Base-by-base conservation (phyloP, 1,140 invertebrate species). In the Achroia grisella region DNA sequence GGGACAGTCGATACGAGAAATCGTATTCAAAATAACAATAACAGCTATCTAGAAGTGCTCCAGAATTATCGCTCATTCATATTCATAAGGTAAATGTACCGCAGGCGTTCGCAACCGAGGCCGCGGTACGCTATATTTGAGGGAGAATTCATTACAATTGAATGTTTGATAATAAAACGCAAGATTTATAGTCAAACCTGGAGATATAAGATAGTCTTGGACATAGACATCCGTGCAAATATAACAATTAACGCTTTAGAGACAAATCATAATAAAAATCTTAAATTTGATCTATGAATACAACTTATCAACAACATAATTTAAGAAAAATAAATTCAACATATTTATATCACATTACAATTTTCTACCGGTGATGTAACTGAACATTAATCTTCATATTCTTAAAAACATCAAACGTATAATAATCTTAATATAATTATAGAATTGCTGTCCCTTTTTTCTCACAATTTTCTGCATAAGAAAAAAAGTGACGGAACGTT, bases 11-110 rank as follows among this genome's bases (percentile, higher is more conserved):
- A 64, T 48, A 49, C 43, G 17, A 23, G 17, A 23, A 23, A 23
- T 23, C 17, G 41, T 57, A 55, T 52, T 39, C 42, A 34, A 58
- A 62, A 44, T 46, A 53, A 71, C 64, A 67, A 68, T 68, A 65
- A 70, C 62, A 62, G 52, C 64, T 68, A 66, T 64, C 64, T 57
- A 45, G 44, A 51, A 48, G 51, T 39, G 30, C 29, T 35, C 41
- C 23, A 33, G 48, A 65, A 57, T 61, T 65, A 70, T 67, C 50
- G 31, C 51, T 60, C 52, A 71, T 74, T 62, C 60, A 72, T 75
- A 75, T 75, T 72, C 66, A 75, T 72, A 56, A 62, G 54, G 52
- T 46, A 53, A 23, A 61, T 62, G 45, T 53, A 53, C 44, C 49
- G 44, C 48, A 36, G 34, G 44, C 17, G 17, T 23, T 23, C 42